These are phyloP conservation scores for Drosophila formosana DNA, from an alignment of 2,888 invertebrate species.

Conservation along the genomic window DNA sequence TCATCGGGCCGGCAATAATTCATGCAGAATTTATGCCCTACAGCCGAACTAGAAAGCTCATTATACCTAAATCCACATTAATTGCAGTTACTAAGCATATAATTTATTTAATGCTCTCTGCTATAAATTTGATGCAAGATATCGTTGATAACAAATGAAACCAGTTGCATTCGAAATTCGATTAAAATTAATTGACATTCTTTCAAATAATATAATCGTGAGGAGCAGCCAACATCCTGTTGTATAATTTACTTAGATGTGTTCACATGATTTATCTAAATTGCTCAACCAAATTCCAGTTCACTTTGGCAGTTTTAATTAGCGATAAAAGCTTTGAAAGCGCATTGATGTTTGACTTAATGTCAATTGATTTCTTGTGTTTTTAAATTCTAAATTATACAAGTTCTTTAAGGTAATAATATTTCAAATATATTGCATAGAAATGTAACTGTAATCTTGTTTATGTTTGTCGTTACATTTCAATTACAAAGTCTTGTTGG, in stretches of 20 bases:
- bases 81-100: background rate
- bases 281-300: background rate
- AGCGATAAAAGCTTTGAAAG: background rate
- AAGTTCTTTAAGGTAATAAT: no score
- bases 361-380: background rate
- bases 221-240: background rate
- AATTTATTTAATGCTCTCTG: background rate
- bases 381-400: no score
- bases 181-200: no score
- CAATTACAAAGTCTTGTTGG: background rate
- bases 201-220: background rate
- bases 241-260: background rate
- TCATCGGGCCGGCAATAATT: conserved; percentile 3
- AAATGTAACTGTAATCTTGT: background rate
- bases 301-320: background rate
- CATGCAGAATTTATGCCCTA: conserved; percentile 5
- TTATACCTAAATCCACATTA: background rate
- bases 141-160: background rate
- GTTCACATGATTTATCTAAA: background rate
- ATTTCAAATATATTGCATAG: no score
- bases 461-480: background rate
- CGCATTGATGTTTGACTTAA: background rate
- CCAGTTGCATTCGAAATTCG: background rate
- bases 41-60: background rate
- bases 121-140: background rate